These are phyloP conservation scores for Hyles lineata DNA, from an alignment of 2,888 invertebrate species.

Conservation along the genomic window DNA sequence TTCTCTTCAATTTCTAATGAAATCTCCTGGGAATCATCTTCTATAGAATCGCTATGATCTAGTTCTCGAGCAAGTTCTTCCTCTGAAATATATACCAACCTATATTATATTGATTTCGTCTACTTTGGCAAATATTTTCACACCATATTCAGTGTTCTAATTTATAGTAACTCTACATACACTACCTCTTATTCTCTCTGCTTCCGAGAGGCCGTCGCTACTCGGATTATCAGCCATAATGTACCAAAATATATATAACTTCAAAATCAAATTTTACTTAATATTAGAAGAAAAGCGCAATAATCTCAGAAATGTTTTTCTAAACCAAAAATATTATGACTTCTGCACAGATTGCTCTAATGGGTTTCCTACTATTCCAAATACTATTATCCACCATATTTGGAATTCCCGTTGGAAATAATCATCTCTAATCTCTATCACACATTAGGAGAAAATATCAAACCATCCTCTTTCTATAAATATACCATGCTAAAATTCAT, in stretches of 20 bases:
- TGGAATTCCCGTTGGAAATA: not conserved
- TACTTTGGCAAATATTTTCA: not conserved
- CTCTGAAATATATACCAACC: constrained; percentile 57
- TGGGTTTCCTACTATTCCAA: not conserved
- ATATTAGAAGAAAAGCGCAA: not conserved
- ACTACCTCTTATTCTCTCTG: constrained; percentile 72
- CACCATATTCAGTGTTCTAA: not conserved
- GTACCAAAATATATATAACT: not conserved
- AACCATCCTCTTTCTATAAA: no score
- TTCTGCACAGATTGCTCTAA: not conserved
- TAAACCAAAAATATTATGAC: not conserved
- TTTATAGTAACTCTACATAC: constrained; percentile 15
- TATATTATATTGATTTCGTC: not conserved
- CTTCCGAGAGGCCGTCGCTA: constrained; percentile 72
- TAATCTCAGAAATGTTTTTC: not conserved
- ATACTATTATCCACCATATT: not conserved
- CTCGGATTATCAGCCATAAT: constrained; percentile 70
- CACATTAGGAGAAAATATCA: not conserved
- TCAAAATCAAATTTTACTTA: not conserved
- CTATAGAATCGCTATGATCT: constrained; percentile 80
- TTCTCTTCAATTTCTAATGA: constrained; percentile 81
- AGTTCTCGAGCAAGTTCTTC: constrained; percentile 77
- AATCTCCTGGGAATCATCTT: constrained; percentile 79
- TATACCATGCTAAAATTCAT: no score
- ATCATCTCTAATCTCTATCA: constrained; percentile 3